Conservation (phyloP, 2,888 invertebrate species). For the Iphiclides podalirius region DNA sequence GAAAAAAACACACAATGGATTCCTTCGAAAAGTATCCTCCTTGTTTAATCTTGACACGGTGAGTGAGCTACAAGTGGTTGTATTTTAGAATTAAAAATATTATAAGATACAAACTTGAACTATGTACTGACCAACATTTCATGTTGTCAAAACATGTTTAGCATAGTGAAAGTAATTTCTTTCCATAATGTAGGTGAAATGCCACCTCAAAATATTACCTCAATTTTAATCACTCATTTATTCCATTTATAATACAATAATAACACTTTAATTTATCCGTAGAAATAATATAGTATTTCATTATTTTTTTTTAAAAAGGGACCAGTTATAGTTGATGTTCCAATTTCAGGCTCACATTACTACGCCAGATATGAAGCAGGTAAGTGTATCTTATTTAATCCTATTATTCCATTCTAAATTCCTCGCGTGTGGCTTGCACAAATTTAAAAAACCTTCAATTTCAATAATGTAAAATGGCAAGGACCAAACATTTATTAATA, state of each 20-base stretch:
- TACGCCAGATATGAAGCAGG: slow-evolving; percentile 79
- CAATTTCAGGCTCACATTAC: slow-evolving; percentile 73
- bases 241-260: neutral
- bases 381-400: slow-evolving; percentile 42
- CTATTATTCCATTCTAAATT: too few relatives aligned
- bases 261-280: too few relatives aligned
- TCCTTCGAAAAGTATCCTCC: slow-evolving; percentile 93
- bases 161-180: slow-evolving; percentile 21
- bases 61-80: slow-evolving; percentile 60
- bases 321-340: slow-evolving; percentile 8
- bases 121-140: slow-evolving; percentile 24
- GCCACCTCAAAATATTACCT: slow-evolving; percentile 23
- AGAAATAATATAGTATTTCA: too few relatives aligned
- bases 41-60: slow-evolving; percentile 93
- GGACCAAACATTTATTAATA: too few relatives aligned
- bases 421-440: too few relatives aligned
- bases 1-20: slow-evolving; percentile 83
- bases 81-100: slow-evolving; percentile 21
- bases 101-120: slow-evolving; percentile 19
- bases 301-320: slow-evolving; percentile 5
- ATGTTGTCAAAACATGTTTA: slow-evolving; percentile 23
- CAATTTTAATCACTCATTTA: neutral
- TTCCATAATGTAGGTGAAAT: slow-evolving; percentile 26
- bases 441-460: too few relatives aligned
- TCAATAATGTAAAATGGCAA: too few relatives aligned